A percentile compares a stretch with the other conserved stretches of the same genome.
Evolutionary conservation across 37 sponge, comb jelly and placozoan genomes (phyloP).

Genomic region (Hexactinellida sp.): DNA sequence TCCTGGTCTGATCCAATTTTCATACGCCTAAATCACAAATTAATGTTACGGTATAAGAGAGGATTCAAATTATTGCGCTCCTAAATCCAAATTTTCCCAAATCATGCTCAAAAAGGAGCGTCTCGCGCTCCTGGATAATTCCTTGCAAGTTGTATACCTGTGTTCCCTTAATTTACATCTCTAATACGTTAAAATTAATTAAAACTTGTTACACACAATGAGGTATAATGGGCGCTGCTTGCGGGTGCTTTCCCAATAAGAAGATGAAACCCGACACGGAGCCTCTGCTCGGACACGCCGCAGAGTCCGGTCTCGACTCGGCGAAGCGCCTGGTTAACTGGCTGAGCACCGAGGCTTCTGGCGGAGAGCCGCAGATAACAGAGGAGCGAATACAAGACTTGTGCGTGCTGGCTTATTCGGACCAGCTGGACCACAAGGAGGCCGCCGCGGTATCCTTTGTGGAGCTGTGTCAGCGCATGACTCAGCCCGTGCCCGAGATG

Average conservation of each 20-base stretch:
- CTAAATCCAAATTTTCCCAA: too few species aligned
- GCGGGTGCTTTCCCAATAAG: background rate
- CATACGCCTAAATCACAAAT: too few species aligned
- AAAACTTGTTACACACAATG: too few species aligned
- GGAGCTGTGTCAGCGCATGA: conserved; percentile 69
- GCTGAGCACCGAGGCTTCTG: background rate
- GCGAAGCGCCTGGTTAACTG: background rate
- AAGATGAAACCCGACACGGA: background rate
- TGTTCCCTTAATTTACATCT: too few species aligned
- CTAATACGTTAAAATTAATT: too few species aligned
- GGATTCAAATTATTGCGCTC: too few species aligned
- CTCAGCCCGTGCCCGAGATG: conserved; percentile 32
- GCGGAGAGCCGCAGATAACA: background rate
- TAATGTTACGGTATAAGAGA: too few species aligned
- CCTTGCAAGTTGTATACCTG: too few species aligned
- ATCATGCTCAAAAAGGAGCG: too few species aligned
- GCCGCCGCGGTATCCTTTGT: conserved; percentile 73
- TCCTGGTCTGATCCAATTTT: too few species aligned
- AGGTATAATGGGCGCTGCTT: background rate
- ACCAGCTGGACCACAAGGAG: conserved; percentile 58
- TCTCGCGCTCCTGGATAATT: too few species aligned
- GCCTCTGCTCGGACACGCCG: background rate
- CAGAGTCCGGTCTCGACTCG: background rate
- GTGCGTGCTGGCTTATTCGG: conserved; percentile 50
- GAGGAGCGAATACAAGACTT: conserved; percentile 40